Conservation (phyloP, 1,140 invertebrate genomes). For the Apolygus lucorum region DNA sequence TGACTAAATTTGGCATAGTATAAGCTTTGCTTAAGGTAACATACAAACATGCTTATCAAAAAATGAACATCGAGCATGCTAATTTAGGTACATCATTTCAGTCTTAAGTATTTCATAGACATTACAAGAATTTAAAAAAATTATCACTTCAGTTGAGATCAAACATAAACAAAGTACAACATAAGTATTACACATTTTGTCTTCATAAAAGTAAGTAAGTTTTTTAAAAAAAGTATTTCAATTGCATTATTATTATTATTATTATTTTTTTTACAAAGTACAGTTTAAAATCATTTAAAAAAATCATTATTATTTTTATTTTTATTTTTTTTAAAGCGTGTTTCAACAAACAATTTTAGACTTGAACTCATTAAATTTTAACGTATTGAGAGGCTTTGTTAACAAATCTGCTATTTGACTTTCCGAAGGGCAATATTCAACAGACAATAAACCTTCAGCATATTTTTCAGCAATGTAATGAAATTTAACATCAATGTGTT, state of each 20-base stretch:
- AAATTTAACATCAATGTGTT: conserved; percentile 31
- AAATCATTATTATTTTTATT: background rate
- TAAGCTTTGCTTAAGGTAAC: no score
- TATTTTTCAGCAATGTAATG: conserved; percentile 28
- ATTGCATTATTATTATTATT: background rate
- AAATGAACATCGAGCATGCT: no score
- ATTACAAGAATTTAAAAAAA: no score
- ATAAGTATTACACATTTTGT: no score
- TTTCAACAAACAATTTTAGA: conserved; percentile 5
- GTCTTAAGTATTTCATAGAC: no score
- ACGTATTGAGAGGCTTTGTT: conserved; percentile 26
- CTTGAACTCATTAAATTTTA: conserved; percentile 19
- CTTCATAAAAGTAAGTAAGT: no score
- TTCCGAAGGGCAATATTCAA: conserved; percentile 25
- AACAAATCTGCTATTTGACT: conserved; percentile 26
- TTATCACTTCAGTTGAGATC: no score
- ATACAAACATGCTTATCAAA: no score
- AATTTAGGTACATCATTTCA: no score
- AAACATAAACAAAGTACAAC: no score
- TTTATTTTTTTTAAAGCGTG: conserved; percentile 19
- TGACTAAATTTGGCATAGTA: no score
- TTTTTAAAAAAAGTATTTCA: no score
- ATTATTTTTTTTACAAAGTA: background rate
- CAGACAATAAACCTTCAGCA: conserved; percentile 15
- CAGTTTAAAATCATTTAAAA: background rate